Evolutionary conservation across 2,888 invertebrate genomes (phyloP).

Genomic region (Ametastegia equiseti): DNA sequence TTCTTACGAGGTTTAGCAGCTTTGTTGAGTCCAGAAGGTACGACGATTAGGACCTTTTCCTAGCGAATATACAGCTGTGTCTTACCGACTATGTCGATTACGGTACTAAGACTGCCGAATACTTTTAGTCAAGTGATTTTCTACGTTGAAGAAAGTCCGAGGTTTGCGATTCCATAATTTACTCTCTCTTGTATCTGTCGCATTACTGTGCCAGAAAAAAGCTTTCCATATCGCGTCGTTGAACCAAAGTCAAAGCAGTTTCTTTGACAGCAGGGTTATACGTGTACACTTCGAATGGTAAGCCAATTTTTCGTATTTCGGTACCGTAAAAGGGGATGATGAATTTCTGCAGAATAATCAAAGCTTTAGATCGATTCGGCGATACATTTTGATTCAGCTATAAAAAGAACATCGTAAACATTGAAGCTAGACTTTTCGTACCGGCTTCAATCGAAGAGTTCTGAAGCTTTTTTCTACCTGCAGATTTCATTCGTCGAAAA

Average conservation of each 20-base stretch:
- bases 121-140: slow-evolving; percentile 6
- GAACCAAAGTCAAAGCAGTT: neutral
- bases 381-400: slow-evolving; percentile 28
- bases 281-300: neutral
- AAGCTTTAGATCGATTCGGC: slow-evolving; percentile 26
- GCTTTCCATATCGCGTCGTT: neutral
- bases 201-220: neutral
- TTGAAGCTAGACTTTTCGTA: slow-evolving; percentile 26
- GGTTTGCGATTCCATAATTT: neutral
- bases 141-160: neutral
- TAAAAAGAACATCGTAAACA: slow-evolving; percentile 34
- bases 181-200: neutral
- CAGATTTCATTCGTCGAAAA: neutral
- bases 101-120: neutral
- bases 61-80: slow-evolving; percentile 17
- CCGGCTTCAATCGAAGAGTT: neutral
- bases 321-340: slow-evolving; percentile 34
- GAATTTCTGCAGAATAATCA: slow-evolving; percentile 31
- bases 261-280: neutral
- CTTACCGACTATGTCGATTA: neutral
- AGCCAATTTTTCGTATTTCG: slow-evolving; percentile 22
- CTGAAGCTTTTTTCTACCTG: neutral
- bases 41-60: slow-evolving; percentile 16
- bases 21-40: slow-evolving; percentile 31
- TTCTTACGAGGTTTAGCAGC: slow-evolving; percentile 19